These are phyloP conservation scores for Penelope pileata DNA, from an alignment of 2,113 vertebrate species.

Conservation along the genomic window DNA sequence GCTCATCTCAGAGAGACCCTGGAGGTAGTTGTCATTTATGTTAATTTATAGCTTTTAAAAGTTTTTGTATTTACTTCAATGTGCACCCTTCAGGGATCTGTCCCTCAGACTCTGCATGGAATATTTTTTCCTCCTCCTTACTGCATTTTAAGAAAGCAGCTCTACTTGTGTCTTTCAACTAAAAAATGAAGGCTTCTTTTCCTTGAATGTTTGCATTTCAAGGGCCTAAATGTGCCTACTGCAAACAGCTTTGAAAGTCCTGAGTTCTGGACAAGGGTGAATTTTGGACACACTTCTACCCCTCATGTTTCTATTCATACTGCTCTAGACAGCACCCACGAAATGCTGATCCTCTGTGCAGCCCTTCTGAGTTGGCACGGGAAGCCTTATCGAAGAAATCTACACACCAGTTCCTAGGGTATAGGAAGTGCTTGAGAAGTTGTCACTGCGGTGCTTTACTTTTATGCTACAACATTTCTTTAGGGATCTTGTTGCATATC, in stretches of 20 bases:
- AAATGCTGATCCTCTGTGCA: not conserved
- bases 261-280: not conserved
- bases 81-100: constrained; percentile 2
- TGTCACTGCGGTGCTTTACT: not conserved
- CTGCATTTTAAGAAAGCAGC: not conserved
- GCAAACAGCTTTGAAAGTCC: not conserved
- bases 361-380: not conserved
- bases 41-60: not conserved
- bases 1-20: not conserved
- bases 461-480: not conserved
- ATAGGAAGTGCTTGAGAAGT: not conserved
- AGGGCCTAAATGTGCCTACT: not conserved
- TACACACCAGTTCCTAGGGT: not conserved
- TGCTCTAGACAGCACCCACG: not conserved
- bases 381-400: not conserved
- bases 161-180: not conserved
- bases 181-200: not conserved
- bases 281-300: not conserved
- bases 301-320: not conserved
- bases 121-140: not conserved
- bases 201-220: not conserved
- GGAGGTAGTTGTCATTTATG: not conserved
- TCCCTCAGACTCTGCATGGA: not conserved
- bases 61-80: constrained; percentile 6
- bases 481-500: not conserved